Evolutionary conservation across 2,113 vertebrate genomes (phyloP), one percentile per base, ranked within the genome.

Genomic region (Setophaga coronata): DNA sequence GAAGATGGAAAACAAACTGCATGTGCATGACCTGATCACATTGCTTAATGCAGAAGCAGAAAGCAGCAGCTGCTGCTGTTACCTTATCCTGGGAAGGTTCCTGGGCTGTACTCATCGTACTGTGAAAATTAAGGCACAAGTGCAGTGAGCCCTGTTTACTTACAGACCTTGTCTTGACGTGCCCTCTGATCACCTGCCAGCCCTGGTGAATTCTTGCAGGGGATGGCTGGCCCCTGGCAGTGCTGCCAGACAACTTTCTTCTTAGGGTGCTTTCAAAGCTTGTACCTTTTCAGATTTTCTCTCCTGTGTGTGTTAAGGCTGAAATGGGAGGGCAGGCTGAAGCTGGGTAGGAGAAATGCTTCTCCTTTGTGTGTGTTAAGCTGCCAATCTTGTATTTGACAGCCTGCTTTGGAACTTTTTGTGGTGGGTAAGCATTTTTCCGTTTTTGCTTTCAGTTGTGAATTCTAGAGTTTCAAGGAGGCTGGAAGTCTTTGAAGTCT

Each of bases 31-130:
- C 76, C 79, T 92, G 56, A 54, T 90, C 43, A 14, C 14, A 5
- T 23, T 50, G 34, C 71, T 88, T 56, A 70, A 48, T 47, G 82
- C 38, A 60, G 82, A 15, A 86, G 67, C 78, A 85, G 89, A 82
- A 87, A 47, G 90, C 57, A 60, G 51, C 79, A 81, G 91, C 89
- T 93, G 89, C 51, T 84, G 76, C 82, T 77, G 38, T 6, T 82
- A 2, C 10, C 29, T 87, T 87, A 4, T n/a, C 50, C 50, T 69
- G 6, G 71, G 47, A 18, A 18, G 51, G 29, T 65, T 77, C 28
- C 42, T 47, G 29, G 33, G 38, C 50, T 38, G 17, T 58, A 6
- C n/a, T 80, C 67, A 12, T 20, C 0, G 0, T 28, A 14, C 34
- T 47, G 10, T 65, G 66, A 62, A 82, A 82, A 79, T 47, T 4